Conservation (phyloP, 2,888 invertebrate species). For the Tipula lateralis region DNA sequence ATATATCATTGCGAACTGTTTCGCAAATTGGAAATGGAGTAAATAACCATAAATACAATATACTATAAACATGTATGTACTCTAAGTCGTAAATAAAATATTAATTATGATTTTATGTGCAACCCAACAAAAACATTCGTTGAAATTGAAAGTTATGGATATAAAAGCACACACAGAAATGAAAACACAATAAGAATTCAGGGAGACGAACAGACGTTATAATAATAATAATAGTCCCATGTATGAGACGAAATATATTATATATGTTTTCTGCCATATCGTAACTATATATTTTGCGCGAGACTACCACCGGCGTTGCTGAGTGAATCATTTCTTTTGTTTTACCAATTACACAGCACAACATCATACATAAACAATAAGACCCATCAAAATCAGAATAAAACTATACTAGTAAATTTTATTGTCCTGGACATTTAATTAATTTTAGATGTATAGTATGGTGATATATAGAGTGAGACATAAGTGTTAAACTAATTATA, state of each 20-base stretch:
- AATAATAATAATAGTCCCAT: background rate
- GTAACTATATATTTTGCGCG: background rate
- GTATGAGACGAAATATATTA: background rate
- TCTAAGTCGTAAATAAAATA: background rate
- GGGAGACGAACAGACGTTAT: background rate
- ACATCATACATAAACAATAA: background rate
- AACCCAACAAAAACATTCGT: background rate
- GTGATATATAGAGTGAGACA: background rate
- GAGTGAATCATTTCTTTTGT: background rate
- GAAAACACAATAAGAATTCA: background rate
- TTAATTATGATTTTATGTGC: background rate
- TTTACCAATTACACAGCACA: background rate
- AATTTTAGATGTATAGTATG: background rate
- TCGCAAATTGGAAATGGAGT: too few relatives aligned
- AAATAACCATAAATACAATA: background rate
- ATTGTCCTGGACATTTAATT: background rate
- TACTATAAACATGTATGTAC: too few relatives aligned
- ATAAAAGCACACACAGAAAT: background rate
- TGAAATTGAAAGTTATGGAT: background rate
- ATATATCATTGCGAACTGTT: too few relatives aligned
- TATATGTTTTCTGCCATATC: background rate
- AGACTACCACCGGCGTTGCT: background rate
- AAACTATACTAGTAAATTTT: background rate
- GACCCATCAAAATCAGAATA: background rate
- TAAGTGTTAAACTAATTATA: background rate